A percentile compares a stretch with the other conserved stretches of the same genome.
Conservation (phyloP, 2,797 vertebrate species). For the Streptopelia turtur region DNA sequence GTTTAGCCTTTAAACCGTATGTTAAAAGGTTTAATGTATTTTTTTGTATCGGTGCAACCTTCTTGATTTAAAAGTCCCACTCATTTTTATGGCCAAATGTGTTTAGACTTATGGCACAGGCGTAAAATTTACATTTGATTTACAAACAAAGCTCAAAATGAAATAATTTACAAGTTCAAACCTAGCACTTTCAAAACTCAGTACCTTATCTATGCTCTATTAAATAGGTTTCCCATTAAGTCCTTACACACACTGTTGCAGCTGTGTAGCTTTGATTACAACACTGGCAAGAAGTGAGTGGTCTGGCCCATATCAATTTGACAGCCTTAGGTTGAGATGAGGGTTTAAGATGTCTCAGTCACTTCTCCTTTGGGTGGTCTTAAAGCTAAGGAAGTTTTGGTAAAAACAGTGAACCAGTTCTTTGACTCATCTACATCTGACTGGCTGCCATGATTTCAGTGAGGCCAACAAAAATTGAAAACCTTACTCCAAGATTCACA, state of each 20-base stretch:
- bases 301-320: not conserved
- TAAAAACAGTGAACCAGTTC: not conserved
- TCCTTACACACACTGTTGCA: not conserved
- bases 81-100: not conserved
- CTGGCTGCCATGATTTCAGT: not conserved
- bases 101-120: not conserved
- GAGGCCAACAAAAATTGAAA: not conserved
- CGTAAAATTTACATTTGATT: not conserved
- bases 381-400: not conserved
- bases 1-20: not conserved
- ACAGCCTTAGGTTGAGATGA: not conserved
- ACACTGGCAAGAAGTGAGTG: not conserved
- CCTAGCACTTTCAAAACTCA: not conserved
- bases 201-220: not conserved
- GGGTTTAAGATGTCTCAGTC: not conserved
- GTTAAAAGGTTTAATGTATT: not conserved
- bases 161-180: not conserved
- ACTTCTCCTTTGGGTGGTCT: not conserved
- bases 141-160: not conserved
- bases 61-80: not conserved
- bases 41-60: not conserved
- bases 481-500: not conserved
- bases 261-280: not conserved
- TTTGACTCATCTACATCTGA: not conserved
- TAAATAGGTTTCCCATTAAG: not conserved